phyloP scores from a whole-genome alignment of 1,140 invertebrate genomes.

The Caerostris extrusa region DNA sequence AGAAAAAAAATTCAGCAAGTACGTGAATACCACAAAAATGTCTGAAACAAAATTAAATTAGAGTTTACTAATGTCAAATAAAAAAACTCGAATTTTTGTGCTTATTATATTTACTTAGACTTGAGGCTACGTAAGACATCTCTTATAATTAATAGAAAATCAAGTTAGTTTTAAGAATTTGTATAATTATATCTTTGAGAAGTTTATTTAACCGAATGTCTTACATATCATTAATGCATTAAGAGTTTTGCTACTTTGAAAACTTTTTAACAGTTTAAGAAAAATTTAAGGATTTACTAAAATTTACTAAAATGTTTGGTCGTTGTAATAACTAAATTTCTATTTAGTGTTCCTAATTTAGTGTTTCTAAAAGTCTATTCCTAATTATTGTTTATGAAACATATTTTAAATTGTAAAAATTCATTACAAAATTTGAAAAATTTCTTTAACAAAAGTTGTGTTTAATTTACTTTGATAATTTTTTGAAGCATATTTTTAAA shows the following conservation, averaged over 20 bases:
- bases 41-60: not conserved
- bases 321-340: not conserved
- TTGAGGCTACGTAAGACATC: not conserved
- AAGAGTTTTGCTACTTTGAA: not conserved
- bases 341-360: slow-evolving; percentile 2
- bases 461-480: no score
- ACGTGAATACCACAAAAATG: not conserved
- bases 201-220: not conserved
- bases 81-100: not conserved
- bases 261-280: not conserved
- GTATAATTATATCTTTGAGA: not conserved
- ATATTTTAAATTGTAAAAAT: no score
- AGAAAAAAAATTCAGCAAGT: not conserved
- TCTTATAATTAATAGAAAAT: not conserved
- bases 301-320: not conserved
- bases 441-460: no score
- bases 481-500: no score
- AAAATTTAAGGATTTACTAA: not conserved
- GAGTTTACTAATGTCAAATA: not conserved
- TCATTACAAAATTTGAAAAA: no score
- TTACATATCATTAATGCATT: not conserved
- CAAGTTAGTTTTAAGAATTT: not conserved
- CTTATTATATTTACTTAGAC: not conserved
- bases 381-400: no score
- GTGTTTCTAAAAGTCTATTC: no score